Evolutionary conservation across 2,113 vertebrate genomes (phyloP).

Genomic region (Arothron firmamentum): DNA sequence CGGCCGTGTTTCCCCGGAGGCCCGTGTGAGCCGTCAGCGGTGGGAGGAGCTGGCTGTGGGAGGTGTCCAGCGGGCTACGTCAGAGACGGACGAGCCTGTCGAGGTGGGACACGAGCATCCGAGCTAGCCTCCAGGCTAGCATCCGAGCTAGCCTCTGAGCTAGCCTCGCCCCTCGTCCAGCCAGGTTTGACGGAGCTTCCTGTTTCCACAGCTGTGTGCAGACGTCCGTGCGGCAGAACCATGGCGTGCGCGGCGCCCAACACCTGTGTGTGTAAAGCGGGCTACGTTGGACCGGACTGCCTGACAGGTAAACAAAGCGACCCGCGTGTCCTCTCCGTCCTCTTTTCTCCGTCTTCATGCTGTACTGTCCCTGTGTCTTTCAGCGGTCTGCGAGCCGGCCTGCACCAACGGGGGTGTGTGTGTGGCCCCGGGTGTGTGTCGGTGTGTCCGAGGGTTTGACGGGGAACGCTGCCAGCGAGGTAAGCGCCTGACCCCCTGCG

Average conservation of each 20-base stretch:
- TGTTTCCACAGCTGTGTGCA: slow-evolving; percentile 68
- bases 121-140: too few relatives aligned
- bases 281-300: slow-evolving; percentile 64
- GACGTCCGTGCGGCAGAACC: slow-evolving; percentile 65
- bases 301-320: slow-evolving; percentile 48
- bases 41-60: slow-evolving; percentile 63
- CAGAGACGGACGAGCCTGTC: slow-evolving; percentile 71
- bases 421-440: slow-evolving; percentile 55
- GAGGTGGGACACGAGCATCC: slow-evolving; percentile 57
- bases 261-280: slow-evolving; percentile 70
- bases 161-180: background rate
- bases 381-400: slow-evolving; percentile 54
- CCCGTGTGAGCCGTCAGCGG: slow-evolving; percentile 40
- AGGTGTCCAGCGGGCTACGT: slow-evolving; percentile 74
- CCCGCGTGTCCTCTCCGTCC: background rate
- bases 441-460: slow-evolving; percentile 62
- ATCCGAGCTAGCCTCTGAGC: background rate
- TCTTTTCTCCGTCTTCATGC: background rate
- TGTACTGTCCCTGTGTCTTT: background rate
- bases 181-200: background rate
- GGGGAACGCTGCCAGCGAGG: slow-evolving; percentile 68
- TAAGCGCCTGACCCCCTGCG: too few relatives aligned
- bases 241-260: slow-evolving; percentile 73
- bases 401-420: slow-evolving; percentile 56
- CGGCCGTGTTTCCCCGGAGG: slow-evolving; percentile 67